Conservation (phyloP, 2,888 invertebrate genomes). For the Drosophila infuscata region DNA sequence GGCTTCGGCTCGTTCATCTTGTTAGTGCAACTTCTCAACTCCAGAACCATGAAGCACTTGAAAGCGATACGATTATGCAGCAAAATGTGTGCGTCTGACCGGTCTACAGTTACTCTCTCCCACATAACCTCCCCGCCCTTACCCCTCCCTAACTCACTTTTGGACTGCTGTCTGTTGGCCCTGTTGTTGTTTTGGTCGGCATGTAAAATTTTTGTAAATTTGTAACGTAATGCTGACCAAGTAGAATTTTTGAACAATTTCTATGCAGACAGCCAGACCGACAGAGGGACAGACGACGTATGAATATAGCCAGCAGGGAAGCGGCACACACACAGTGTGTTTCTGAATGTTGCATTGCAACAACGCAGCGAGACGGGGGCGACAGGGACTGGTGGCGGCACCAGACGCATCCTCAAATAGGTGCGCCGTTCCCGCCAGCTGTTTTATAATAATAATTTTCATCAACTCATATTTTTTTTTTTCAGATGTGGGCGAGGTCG, state of each 20-base stretch:
- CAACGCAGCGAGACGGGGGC: conserved; percentile 33
- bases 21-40: conserved; percentile 30
- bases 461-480: conserved; percentile 20
- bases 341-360: conserved; percentile 43
- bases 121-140: background rate
- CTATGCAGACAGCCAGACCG: conserved; percentile 53
- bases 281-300: conserved; percentile 9
- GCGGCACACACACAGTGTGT: conserved; percentile 10
- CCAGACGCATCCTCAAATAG: conserved; percentile 63
- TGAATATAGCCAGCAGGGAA: conserved; percentile 38
- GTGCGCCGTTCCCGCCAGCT: conserved; percentile 68
- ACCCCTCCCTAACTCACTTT: conserved; percentile 3
- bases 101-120: conserved; percentile 19
- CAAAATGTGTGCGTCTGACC: conserved; percentile 57
- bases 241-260: conserved; percentile 76
- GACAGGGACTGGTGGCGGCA: conserved; percentile 38
- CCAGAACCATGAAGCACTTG: conserved; percentile 66
- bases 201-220: conserved; percentile 78
- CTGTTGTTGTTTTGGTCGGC: conserved; percentile 56
- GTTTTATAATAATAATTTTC: conserved; percentile 72
- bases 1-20: conserved; percentile 6
- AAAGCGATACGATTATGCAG: conserved; percentile 80
- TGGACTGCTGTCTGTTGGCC: conserved; percentile 31
- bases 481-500: conserved; percentile 49
- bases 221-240: conserved; percentile 82